Percentiles rank a stretch among this genome's conserved stretches.
phyloP scores from a whole-genome alignment of 1,140 invertebrate genomes.

The Brachionus manjavacas region DNA sequence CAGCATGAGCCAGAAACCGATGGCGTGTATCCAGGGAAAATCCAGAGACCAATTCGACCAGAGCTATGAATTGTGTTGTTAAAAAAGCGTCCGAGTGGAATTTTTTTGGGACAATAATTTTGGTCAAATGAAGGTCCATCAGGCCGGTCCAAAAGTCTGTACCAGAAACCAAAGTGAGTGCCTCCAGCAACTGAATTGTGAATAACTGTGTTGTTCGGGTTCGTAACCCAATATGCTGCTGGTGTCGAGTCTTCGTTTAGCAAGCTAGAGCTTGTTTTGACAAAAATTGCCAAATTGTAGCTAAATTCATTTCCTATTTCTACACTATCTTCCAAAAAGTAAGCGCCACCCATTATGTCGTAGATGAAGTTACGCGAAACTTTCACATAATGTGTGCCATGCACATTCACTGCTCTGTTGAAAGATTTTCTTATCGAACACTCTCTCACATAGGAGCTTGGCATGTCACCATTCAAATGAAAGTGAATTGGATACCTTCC shows the following conservation, averaged over 20 bases:
- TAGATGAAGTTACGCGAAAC: slow-evolving; percentile 47
- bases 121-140: slow-evolving; percentile 51
- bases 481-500: slow-evolving; percentile 56
- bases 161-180: slow-evolving; percentile 55
- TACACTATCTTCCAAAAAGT: slow-evolving; percentile 56
- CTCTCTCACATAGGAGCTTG: slow-evolving; percentile 50
- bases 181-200: slow-evolving; percentile 52
- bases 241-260: slow-evolving; percentile 56
- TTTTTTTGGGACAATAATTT: slow-evolving; percentile 48
- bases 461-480: slow-evolving; percentile 52
- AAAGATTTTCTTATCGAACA: slow-evolving; percentile 51
- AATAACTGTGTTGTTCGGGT: slow-evolving; percentile 52
- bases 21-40: slow-evolving; percentile 50
- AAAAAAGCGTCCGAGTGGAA: slow-evolving; percentile 47
- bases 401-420: slow-evolving; percentile 55
- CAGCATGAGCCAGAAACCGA: slow-evolving; percentile 36
- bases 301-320: slow-evolving; percentile 52
- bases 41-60: slow-evolving; percentile 56
- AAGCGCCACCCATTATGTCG: slow-evolving; percentile 52
- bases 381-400: slow-evolving; percentile 45
- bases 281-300: slow-evolving; percentile 53
- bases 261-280: slow-evolving; percentile 50
- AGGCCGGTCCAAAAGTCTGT: slow-evolving; percentile 51
- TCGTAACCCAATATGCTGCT: slow-evolving; percentile 50
- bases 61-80: slow-evolving; percentile 54